Evolutionary conservation across 1,140 invertebrate species (phyloP), one percentile per base, ranked within the genome.

Genomic region (Trichomalopsis sarcophagae): DNA sequence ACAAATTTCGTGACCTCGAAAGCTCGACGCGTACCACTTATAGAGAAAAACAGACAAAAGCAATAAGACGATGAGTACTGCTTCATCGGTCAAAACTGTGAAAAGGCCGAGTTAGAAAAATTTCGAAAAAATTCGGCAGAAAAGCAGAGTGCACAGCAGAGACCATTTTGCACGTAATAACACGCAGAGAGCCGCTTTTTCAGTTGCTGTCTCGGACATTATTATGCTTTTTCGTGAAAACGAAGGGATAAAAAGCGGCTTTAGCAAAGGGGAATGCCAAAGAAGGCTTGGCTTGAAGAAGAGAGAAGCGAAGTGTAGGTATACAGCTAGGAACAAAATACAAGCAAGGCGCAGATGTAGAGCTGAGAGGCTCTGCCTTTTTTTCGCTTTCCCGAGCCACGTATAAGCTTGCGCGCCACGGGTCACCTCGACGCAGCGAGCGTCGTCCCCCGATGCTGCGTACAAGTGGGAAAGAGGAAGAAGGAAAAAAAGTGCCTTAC

Each of bases 181-280:
- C 0, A 36, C 0, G 5, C 6, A 62, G 4, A 55, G 13, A 62
- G 40, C 6, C 73, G 13, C 1, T 50, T 10, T 21, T 40, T 55
- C 75, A 30, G 23, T 23, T 6, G 55, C 21, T 50, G 21, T 47
- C 50, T 62, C n/a, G 50, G 13, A 50, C 55, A 74, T 75, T 76
- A 40, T 40, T 47, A 50, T 75, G 66, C 21, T 40, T 62, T 82
- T 84, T 30, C 23, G 10, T 44, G 30, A 44, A 81, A 84, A 27
- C 36, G n/a, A 85, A 75, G 62, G 33, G 33, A 36, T 71, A 69
- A 62, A 86, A 87, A 84, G 13, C 36, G n/a, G 62, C 33, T 7
- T 6, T 21, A 17, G 14, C 17, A 27, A 84, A 77, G 82, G 36
- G 30, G 30, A 78, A 47, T 36, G 47, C 23, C n/a, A 66, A 78